Base-by-base conservation (phyloP, 2,113 vertebrate species). In the Pluvialis apricaria region DNA sequence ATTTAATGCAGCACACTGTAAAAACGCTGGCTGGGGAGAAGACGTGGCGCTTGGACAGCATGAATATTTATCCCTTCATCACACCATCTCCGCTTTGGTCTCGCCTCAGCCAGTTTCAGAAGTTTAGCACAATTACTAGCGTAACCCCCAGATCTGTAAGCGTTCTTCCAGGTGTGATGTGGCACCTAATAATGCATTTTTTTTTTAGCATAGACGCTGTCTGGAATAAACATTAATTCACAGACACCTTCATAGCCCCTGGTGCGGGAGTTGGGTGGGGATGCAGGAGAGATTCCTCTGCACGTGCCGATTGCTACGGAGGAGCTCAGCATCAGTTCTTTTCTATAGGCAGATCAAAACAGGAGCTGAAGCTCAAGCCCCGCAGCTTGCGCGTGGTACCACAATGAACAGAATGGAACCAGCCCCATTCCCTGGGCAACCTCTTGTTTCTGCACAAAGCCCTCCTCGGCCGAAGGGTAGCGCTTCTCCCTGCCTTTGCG, bases 121-220 rank as follows among this genome's bases (percentile, higher is more conserved):
- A 70, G 61, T 44, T 60, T 4, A 71, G 57, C 86, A 75, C 45
- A 45, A 47, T 8, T 36, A 24, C 32, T 47, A 6, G 17, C 2
- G 0, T 34, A 32, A 71, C 5, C 15, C 52, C 29, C 54, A 26
- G 16, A 20, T 15, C 64, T 1, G 0, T 44, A 52, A 42, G 13
- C 3, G 0, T 44, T 80, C 65, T 86, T 72, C 71, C 78, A 45
- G 8, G 34, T 52, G 49, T 26, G 58, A 31, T 26, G 36, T 14
- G 49, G 45, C 77, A 70, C 64, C n/a, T 40, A 38, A 78, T 24
- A 60, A 51, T 36, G 40, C 9, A 2, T 1, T 34, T 10, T 29
- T 79, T 93, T 90, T 34, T 66, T 66, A 88, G 17, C 32, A 8
- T 2, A 75, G 72, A 25, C 1, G 0, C 70, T 36, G 34, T 31